Evolutionary conservation across 2,797 vertebrate species (phyloP), one percentile per base, ranked within the genome.

Genomic region (Aldrovandia affinis): DNA sequence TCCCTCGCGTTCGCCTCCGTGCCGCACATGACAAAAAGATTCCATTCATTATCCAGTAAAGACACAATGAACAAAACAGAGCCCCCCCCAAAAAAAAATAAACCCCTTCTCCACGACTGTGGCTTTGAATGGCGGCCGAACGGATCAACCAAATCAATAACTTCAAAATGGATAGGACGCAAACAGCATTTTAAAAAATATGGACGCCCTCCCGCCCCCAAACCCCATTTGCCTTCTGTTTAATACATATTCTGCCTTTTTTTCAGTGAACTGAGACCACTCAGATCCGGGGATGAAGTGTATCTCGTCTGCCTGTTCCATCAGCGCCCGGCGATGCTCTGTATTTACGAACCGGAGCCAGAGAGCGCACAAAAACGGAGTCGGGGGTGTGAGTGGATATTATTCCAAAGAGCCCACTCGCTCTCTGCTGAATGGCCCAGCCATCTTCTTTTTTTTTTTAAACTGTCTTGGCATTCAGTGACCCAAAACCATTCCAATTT

Each of bases 331-430:
- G 44, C 63, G 54, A 54, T 61, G n/a, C 55, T 65, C 54, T 52
- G 61, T 78, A 73, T 73, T 81, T 80, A 80, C 68, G 63, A 84
- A 78, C 20, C 30, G 63, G 33, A 85, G 78, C 81, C 83, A 80
- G 15, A 81, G 54, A 77, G 82, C 61, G 68, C 22, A 50, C 68
- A 73, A 73, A 70, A 78, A n/a, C n/a, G 39, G 36, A 20, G 63
- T 25, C 5, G 80, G 80, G 80, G 55, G 30, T 50, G 68, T 63
- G 25, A 8, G 42, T 28, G 30, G 36, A n/a, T n/a, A n/a, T 57
- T 36, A 15, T 78, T 85, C 70, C 50, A 18, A 77, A 81, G 39
- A 52, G 28, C 42, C 79, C 52, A 28, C 59, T 80, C 70, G 33
- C 59, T 39, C 36, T 63, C 12, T 14, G 14, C 47, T 57, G 77